Conservation (phyloP, 2,888 invertebrate species). For the Heteromurus nitidus region DNA sequence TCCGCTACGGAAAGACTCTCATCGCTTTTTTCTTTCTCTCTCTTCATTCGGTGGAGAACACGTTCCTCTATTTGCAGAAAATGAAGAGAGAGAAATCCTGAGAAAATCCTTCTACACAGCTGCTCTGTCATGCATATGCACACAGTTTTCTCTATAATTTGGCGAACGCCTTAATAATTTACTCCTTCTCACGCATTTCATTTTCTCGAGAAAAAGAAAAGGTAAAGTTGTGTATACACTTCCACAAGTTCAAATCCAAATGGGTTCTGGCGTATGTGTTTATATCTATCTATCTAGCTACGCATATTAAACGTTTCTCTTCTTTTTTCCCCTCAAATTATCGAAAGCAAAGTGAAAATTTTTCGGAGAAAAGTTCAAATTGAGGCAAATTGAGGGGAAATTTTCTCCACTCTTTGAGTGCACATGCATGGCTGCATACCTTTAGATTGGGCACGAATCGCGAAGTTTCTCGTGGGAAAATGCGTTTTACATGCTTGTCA, state of each 20-base stretch:
- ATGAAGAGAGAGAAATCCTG: not conserved
- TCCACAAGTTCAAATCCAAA: not conserved
- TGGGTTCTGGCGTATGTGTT: too few relatives aligned
- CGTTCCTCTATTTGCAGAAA: not conserved
- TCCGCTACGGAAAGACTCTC: too few relatives aligned
- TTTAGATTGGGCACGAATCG: too few relatives aligned
- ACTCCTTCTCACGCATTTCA: slow-evolving; percentile 22
- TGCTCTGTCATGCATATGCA: not conserved
- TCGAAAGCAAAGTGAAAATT: slow-evolving; percentile 11
- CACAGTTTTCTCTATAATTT: slow-evolving; percentile 7
- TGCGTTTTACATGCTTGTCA: too few relatives aligned
- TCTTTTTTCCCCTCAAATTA: slow-evolving; percentile 16
- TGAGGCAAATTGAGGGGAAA: slow-evolving; percentile 51
- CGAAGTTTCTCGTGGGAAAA: too few relatives aligned
- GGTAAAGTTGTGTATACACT: not conserved
- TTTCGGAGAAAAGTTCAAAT: slow-evolving; percentile 38
- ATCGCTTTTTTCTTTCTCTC: too few relatives aligned
- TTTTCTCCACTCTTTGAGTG: not conserved
- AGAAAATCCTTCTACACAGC: not conserved
- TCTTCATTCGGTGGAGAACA: not conserved
- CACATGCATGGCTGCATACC: too few relatives aligned
- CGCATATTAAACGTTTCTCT: too few relatives aligned
- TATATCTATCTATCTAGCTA: too few relatives aligned
- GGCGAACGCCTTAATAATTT: slow-evolving; percentile 1
- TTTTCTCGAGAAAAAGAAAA: not conserved